These are phyloP conservation scores for Mormyrus proboscirostris DNA, from an alignment of 2,797 vertebrate genomes.

Conservation along the genomic window DNA sequence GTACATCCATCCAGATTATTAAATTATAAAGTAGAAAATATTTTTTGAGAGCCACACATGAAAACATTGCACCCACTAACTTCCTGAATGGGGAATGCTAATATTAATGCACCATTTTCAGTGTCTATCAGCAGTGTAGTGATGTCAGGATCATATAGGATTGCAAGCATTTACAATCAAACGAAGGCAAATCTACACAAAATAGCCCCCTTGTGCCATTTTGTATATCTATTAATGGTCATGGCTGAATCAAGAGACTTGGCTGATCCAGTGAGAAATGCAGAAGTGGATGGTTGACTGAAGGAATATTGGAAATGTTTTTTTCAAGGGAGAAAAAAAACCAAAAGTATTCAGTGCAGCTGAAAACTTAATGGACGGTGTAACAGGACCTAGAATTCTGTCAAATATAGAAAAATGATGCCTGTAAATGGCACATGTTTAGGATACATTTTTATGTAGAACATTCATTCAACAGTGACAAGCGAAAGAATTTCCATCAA, in stretches of 20 bases:
- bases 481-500: neutral
- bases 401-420: neutral
- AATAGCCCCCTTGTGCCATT: neutral
- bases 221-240: neutral
- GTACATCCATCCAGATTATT: neutral
- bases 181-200: neutral
- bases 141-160: neutral
- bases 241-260: neutral
- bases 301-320: neutral
- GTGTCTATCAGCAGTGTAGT: neutral
- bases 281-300: neutral
- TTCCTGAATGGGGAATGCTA: neutral
- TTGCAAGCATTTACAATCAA: neutral
- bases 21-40: slow-evolving; percentile 15
- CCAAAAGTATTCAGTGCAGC: neutral
- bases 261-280: neutral
- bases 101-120: neutral
- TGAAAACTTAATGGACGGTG: neutral
- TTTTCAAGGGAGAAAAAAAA: neutral
- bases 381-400: neutral
- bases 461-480: neutral
- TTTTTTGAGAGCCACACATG: slow-evolving; percentile 4
- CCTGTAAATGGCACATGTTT: neutral
- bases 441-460: neutral
- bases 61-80: neutral